Base-by-base conservation (phyloP, 2,888 invertebrate species). In the Platypus cylindrus region DNA sequence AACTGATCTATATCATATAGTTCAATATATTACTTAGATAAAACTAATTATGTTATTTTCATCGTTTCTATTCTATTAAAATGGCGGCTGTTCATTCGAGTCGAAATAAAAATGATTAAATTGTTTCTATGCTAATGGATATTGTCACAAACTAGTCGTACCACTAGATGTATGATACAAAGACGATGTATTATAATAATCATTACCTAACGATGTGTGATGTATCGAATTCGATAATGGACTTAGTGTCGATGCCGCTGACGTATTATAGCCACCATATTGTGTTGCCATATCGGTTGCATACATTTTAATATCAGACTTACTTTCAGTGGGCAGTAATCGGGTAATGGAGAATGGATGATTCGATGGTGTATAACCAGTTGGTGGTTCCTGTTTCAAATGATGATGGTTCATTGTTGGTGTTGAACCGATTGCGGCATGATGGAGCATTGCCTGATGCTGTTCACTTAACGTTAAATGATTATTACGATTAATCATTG, bases 261-360 rank as follows among this genome's bases (percentile, higher is more conserved):
- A n/a, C 34, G 71, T 69, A 49, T 72, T 74, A 49, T 75, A 75
- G 38, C 71, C 71, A 22, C 67, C 67, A 48, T 75, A 74, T 45
- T 70, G 71, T n/a, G n/a, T n/a, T 5, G 33, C 36, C 65, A 82
- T 84, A 56, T 84, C 87, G n/a, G n/a, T n/a, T 1, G 49, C 48
- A 66, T 90, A 90, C 84, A 90, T 86, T 65, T 89, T 90, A 51
- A 87, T 76, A 64, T 90, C 90, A 46, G 86, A 71, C 63, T 89
- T 87, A 47, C 82, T 79, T 60, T 86, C 86, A 33, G 79, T 75
- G 34, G 91, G 90, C 55, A 94, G 72, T 58, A 94, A 71, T 62
- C 90, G 79, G 53, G 85, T 90, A 63, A 94, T 94, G 60, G 89
- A 89, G 68, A 94, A 94, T 15, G 93, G 93, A 59, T 90, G 91